Base-by-base conservation (phyloP, 1,140 invertebrate species). In the Drosophila albomicans region DNA sequence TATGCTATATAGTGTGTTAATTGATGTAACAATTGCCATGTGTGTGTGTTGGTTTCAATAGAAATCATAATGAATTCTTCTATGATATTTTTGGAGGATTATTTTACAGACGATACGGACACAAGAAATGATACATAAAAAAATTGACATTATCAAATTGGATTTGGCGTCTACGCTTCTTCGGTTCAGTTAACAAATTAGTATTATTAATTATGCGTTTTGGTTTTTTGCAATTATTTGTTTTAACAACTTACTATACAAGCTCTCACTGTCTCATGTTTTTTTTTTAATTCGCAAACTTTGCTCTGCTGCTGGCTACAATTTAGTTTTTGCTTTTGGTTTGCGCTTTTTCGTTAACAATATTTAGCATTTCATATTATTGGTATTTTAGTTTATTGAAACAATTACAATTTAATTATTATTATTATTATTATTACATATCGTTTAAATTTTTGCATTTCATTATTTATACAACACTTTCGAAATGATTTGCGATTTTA, bases 241-340 rank as follows among this genome's bases (percentile, higher is more conserved):
- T 61, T 75, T 25, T 64, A 75, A 64, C 63, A 84, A 81, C 78
- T 86, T 84, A 86, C 82, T 84, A 86, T 84, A 86, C 81, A 86
- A 86, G 82, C 82, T 86, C 82, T 80, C 81, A 58, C 75, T 78
- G 66, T 64, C 52, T 71, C 57, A 54, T 43, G 65, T 30, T 13
- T 43, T 75, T 8, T 8, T 62, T 38, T 38, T 10, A 38, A 38
- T 38, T 3, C 35, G 51, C 41, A 30, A 45, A 57, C 54, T 10
- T 25, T 11, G 32, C 41, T 52, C 49, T 35, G 51, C 63, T 65
- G 52, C 57, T 72, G 51, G 63, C 58, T 67, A 78, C 76, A 75
- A 76, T 80, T 77, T 69, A 16, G 15, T 68, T 69, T 71, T 28
- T 58, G 16, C 54, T 59, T 43, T 48, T 11, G 20, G 52, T 74